Percentiles rank a stretch among this genome's conserved stretches.
Conservation (phyloP, 2,888 invertebrate genomes). For the Sarcophaga carnaria region DNA sequence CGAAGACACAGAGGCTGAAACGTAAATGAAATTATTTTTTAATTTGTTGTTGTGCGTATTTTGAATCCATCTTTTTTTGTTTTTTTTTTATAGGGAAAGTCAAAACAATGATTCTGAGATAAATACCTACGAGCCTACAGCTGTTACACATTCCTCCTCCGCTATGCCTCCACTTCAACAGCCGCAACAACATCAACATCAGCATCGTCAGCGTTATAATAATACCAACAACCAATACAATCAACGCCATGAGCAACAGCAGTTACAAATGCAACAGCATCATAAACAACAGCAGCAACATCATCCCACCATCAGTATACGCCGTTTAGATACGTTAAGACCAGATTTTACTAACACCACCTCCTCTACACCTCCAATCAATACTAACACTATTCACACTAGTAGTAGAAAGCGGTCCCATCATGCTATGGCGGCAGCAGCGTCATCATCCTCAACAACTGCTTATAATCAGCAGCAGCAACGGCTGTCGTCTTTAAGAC, state of each 20-base stretch:
- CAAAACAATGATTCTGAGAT: constrained; percentile 67
- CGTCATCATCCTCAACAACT: constrained; percentile 22
- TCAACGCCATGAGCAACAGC: constrained; percentile 10
- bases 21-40: constrained; percentile 57
- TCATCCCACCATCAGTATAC: constrained; percentile 51
- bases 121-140: constrained; percentile 54
- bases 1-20: constrained; percentile 68
- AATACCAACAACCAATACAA: neutral
- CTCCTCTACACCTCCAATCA: constrained; percentile 3
- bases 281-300: constrained; percentile 39
- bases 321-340: constrained; percentile 48
- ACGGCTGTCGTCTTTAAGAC: neutral
- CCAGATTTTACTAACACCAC: constrained; percentile 20
- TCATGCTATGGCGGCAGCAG: neutral
- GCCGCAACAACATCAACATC: constrained; percentile 36
- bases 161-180: constrained; percentile 8
- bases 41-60: constrained; percentile 4
- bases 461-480: neutral
- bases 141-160: constrained; percentile 48
- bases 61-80: constrained; percentile 1
- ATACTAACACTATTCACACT: constrained; percentile 20
- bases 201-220: constrained; percentile 1
- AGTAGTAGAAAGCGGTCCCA: constrained; percentile 17
- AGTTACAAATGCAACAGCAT: constrained; percentile 14
- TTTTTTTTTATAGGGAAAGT: constrained; percentile 69